Evolutionary conservation across 2,113 vertebrate species (phyloP).

Genomic region (Ursus arctos): DNA sequence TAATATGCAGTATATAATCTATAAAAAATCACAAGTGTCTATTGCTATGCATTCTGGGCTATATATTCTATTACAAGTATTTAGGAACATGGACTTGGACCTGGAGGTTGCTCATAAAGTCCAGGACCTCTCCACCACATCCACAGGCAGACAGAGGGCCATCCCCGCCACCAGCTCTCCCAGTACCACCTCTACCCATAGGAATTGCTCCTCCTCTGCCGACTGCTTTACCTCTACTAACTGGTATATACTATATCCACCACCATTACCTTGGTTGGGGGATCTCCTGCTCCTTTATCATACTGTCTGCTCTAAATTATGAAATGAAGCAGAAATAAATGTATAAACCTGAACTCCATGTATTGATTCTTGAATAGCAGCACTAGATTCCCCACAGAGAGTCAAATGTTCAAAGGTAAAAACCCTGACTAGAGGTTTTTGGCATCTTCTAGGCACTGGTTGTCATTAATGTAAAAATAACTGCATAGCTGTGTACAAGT

Average conservation of each 20-base stretch:
- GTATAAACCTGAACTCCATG: constrained; percentile 88
- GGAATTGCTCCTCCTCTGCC: constrained; percentile 86
- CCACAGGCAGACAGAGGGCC: constrained; percentile 76
- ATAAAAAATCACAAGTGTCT: neutral
- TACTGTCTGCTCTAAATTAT: constrained; percentile 86
- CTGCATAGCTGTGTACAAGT: neutral
- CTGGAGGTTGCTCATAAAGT: neutral
- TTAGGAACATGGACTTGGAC: neutral
- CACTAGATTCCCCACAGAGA: constrained; percentile 89
- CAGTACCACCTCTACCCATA: constrained; percentile 84
- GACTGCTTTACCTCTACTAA: constrained; percentile 83
- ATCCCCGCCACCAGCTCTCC: constrained; percentile 78
- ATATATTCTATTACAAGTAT: neutral
- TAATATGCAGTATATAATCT: neutral
- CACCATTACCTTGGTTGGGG: constrained; percentile 70
- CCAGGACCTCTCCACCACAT: constrained; percentile 79
- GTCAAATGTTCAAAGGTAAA: constrained; percentile 95
- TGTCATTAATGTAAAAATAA: neutral
- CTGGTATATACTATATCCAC: constrained; percentile 67
- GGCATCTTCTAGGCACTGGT: neutral
- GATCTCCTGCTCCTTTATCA: constrained; percentile 60
- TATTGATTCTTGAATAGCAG: neutral
- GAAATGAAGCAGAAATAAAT: constrained; percentile 93
- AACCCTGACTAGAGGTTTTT: neutral
- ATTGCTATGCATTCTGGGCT: neutral